Conservation (phyloP, 2,888 invertebrate genomes). For the Papilio gigon region DNA sequence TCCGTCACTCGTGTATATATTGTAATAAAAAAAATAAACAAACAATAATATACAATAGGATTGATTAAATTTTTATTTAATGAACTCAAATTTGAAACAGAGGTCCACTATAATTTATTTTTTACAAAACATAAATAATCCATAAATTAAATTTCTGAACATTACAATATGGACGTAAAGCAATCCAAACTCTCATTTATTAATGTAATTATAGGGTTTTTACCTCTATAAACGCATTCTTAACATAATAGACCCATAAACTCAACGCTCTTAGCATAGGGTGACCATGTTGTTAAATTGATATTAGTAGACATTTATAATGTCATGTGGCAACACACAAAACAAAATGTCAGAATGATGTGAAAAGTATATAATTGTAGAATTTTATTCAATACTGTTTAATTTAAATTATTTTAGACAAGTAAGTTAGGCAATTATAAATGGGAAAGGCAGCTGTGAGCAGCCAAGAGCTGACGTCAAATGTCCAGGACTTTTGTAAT, state of each 20-base stretch:
- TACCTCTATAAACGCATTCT: not conserved
- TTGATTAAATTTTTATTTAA: too few species aligned
- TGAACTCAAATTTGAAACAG: not conserved
- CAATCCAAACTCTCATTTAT: not conserved
- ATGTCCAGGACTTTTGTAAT: not conserved
- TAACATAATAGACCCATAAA: slow-evolving; percentile 4
- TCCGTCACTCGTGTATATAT: too few species aligned
- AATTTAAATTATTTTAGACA: too few species aligned
- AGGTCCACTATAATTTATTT: not conserved
- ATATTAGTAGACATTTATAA: not conserved
- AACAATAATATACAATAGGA: too few species aligned
- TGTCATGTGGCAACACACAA: not conserved
- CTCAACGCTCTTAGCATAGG: slow-evolving; percentile 7
- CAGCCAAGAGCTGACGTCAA: too few species aligned
- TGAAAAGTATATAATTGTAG: too few species aligned
- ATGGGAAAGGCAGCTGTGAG: too few species aligned
- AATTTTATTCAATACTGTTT: too few species aligned
- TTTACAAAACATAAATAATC: not conserved
- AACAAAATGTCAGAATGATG: not conserved
- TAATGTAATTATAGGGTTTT: slow-evolving; percentile 16
- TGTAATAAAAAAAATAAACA: too few species aligned
- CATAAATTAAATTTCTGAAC: not conserved
- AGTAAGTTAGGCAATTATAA: too few species aligned
- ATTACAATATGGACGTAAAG: not conserved
- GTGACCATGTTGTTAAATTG: slow-evolving; percentile 1